Evolutionary conservation across 2,888 invertebrate species (phyloP), one percentile per base, ranked within the genome.

Genomic region (Oegoconia quadripuncta): DNA sequence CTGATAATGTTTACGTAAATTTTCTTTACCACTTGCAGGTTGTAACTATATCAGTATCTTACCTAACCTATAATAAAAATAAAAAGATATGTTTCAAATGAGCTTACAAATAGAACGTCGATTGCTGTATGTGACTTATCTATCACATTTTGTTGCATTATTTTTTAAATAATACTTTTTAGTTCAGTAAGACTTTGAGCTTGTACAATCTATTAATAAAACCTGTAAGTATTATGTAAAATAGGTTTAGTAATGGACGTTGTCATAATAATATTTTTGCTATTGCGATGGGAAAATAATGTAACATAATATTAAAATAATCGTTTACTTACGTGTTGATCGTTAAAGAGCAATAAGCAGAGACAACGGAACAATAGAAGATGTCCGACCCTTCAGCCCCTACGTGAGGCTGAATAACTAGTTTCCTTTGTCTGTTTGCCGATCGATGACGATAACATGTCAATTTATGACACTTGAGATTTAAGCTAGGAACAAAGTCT

Each of bases 321-420:
- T 53, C 50, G 61, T 60, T 66, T 59, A 62, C 60, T 58, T 59
- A 65, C 57, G 48, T 48, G 46, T 46, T 45, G 44, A 47, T 46
- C 53, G 55, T 66, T 60, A 62, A 60, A 59, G 39, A 16, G 40
- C 45, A 53, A 52, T 63, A 64, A 64, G 63, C 53, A 50, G 39
- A 38, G 45, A 41, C 55, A 50, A 59, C 56, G 49, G 50, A 55
- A 46, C 66, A 66, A 70, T 65, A 59, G 46, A 17, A 16, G 46
- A 48, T 46, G 44, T 37, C 37, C 49, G 48, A 41, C 42, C 50
- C 39, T 45, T 55, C 59, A 52, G 54, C 47, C 44, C 30, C 48
- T 42, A 53, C 71, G 71, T 71, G 71, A 46, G 60, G 62, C 55
- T 51, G 72, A 72, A 71, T 74, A 72, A 69, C 52, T 57, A 50